Evolutionary conservation across 2,888 invertebrate species (phyloP).

Genomic region (Tillus elongatus): DNA sequence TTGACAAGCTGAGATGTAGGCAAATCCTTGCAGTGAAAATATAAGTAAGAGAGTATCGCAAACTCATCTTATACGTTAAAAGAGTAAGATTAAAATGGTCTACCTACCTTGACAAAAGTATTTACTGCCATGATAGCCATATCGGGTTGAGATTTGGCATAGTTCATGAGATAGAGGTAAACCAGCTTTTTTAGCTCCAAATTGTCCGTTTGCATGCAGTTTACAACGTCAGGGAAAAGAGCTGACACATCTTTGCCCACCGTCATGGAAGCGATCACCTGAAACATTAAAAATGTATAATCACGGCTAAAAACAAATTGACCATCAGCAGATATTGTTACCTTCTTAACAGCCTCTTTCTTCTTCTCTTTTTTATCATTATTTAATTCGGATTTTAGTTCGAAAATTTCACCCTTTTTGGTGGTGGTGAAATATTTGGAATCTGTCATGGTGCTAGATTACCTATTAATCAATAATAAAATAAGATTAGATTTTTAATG

Average conservation of each 20-base stretch:
- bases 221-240: constrained; percentile 97
- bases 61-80: constrained; percentile 13
- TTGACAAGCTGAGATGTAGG: constrained; percentile 58
- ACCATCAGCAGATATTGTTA: constrained; percentile 37
- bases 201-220: constrained; percentile 99
- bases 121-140: constrained; percentile 99
- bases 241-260: constrained; percentile 99
- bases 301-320: neutral
- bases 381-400: constrained; percentile 95
- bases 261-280: constrained; percentile 99
- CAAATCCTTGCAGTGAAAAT: constrained; percentile 48
- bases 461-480: too few species aligned
- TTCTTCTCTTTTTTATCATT: constrained; percentile 99
- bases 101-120: constrained; percentile 93
- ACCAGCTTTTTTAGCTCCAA: constrained; percentile 97
- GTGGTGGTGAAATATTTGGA: constrained; percentile 99
- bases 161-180: constrained; percentile 98
- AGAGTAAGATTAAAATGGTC: neutral
- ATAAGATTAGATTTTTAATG: too few species aligned
- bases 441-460: constrained; percentile 99
- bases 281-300: constrained; percentile 17
- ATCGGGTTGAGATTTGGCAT: constrained; percentile 98
- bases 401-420: constrained; percentile 99
- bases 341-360: constrained; percentile 99
- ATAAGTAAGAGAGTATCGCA: constrained; percentile 22